phyloP scores from a whole-genome alignment of 23 tunicate genomes.

The Aplidium turbinatum region DNA sequence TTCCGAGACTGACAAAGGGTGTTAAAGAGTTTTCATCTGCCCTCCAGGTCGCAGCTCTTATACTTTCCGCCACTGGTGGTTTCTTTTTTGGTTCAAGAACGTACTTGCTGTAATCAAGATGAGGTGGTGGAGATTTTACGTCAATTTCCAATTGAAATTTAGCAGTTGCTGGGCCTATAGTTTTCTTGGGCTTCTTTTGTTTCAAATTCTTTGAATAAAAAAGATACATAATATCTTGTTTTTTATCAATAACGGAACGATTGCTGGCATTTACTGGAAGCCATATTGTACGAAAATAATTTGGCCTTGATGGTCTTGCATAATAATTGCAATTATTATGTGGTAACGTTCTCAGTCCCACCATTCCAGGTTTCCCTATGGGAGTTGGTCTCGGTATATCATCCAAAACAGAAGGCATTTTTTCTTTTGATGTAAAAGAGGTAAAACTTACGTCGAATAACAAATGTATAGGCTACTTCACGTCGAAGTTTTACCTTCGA shows the following conservation, averaged over 20 bases:
- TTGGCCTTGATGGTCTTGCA: constrained; percentile 56
- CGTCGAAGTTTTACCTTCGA: constrained; percentile 46
- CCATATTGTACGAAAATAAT: constrained; percentile 61
- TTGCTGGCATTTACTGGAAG: constrained; percentile 76
- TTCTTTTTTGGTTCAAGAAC: constrained; percentile 23
- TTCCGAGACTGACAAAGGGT: constrained; percentile 71
- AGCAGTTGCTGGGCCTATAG: too few relatives aligned
- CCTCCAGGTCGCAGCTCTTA: constrained; percentile 78
- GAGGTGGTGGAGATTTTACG: constrained; percentile 11
- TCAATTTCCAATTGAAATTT: constrained; percentile 21
- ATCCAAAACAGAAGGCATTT: too few relatives aligned
- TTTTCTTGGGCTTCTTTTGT: not conserved
- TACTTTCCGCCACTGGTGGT: constrained; percentile 38
- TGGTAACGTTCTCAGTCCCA: constrained; percentile 52
- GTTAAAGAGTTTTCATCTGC: constrained; percentile 58
- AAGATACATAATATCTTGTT: constrained; percentile 57
- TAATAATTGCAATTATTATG: constrained; percentile 36
- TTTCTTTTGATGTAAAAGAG: not conserved
- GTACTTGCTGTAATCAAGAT: not conserved
- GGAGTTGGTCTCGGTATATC: too few relatives aligned
- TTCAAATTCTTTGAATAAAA: constrained; percentile 66
- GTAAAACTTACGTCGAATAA: too few relatives aligned
- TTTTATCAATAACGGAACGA: constrained; percentile 46
- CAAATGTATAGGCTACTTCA: too few relatives aligned
- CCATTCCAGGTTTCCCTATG: too few relatives aligned